Evolutionary conservation across 2,113 vertebrate species (phyloP), one percentile per base, ranked within the genome.

Genomic region (Xerus inauris): DNA sequence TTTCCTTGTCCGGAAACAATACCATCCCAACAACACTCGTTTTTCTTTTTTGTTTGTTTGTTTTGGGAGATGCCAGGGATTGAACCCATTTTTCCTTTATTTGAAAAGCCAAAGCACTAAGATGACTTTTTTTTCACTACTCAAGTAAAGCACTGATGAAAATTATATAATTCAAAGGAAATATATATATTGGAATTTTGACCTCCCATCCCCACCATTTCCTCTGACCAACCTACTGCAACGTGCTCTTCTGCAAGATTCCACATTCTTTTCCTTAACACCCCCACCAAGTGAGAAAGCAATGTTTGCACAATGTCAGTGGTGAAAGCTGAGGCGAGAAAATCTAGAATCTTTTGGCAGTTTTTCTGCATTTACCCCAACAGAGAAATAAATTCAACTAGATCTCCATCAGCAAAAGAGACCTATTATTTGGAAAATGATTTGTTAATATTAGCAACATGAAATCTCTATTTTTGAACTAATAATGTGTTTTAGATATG

Each of bases 391-490:
- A 94, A 94, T 92, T 59, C 62, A 76, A 81, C 69, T 45, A 45
- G 11, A 95, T 86, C 49, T 88, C 45, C 32, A 72, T 90, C 92
- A 87, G 40, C 69, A 80, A 97, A 51, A 92, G 47, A 88, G 32
- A 90, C 79, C 12, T 45, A 88, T 72, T 59, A 91, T 64, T 95
- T 94, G 35, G 65, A 57, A 96, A 73, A 75, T 64, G 16, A 82
- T 51, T 35, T 91, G 22, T 79, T 83, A 93, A 87, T 42, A 59
- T 20, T 22, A 12, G 13, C 40, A 85, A 89, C 67, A 73, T 42
- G 79, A 88, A 92, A 96, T 88, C 90, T 91, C 96, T 97, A 90
- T 93, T 97, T 96, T 47, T 51, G 38, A 95, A 75, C 88, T 96
- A 95, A 79, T 79, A 85, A 57, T 94, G 73, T 97, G 96, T 94